Base-by-base conservation (phyloP, 2,888 invertebrate species). In the Oscheius sp. region DNA sequence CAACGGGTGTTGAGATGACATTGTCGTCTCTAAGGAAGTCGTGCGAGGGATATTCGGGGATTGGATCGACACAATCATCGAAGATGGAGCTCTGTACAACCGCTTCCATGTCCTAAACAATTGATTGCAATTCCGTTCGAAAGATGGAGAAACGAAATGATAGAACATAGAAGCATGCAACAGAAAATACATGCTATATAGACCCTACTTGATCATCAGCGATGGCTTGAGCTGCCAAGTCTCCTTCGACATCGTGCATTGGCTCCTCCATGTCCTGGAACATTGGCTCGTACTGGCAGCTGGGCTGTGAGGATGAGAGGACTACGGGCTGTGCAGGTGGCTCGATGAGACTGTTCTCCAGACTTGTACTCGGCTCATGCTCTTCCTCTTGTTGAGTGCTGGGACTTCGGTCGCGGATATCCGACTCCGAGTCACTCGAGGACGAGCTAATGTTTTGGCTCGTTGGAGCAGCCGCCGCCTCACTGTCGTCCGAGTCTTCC, bases 11-110 rank as follows among this genome's bases (percentile, higher is more conserved):
- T 8, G 42, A 20, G 31, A 53, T 42, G 25, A 42, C 42, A 29
- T 65, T 53, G 1, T 65, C 55, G 27, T 12, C 25, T 17, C 39
- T 45, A 8, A 57, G 57, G 45, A 67, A 67, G 23, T 45, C 50
- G 37, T 67, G 67, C 3, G 57, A 58, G 12, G 67, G 67, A 31
- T 67, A 67, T 29, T 48, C 57, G 1, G 57, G 67, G n/a, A 57
- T 57, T n/a, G 42, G 57, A n/a, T 67, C 67, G 10, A 46, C 67
- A 25, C 37, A 46, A 29, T 67, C 67, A 27, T 67, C 58, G 37
- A 67, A 67, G 33, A 67, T 67, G 15, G 46, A 52, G 5, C 23
- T 5, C 52, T 46, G 57, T n/a, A 17, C 42, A 6, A 33, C 48
- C 3, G 12, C 5, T 29, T 33, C 34, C 2, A 33, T 10, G 34